Evolutionary conservation across 2,797 vertebrate species (phyloP), one percentile per base, ranked within the genome.

Genomic region (Dermochelys coriacea): DNA sequence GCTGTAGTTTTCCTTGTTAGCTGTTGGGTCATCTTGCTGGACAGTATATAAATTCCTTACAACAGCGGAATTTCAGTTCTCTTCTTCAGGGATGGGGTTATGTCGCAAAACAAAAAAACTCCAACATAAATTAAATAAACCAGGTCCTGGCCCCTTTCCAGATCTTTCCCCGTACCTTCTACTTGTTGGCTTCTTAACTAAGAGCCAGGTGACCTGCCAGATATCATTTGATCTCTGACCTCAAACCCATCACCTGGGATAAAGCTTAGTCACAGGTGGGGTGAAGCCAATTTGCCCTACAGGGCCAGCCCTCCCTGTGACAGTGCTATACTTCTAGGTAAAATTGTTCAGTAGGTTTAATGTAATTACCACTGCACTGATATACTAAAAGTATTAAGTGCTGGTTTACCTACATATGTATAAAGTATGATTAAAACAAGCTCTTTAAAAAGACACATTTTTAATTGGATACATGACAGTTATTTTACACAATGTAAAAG

Each of bases 391-490:
- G 49, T 71, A 82, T 6, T 79, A 85, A 34, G 82, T 49, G 31
- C 80, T 1, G 0, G 80, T 88, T 49, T 57, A 6, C 18, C 75
- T 75, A 19, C 21, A 21, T 82, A 37, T 45, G 12, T 45, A 52
- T 71, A n/a, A 19, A 80, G 54, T 31, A 8, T 16, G 27, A 77
- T 16, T 77, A 31, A 77, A 49, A 16, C 14, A 49, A 49, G 41
- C 71, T 75, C 45, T n/a, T 84, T 54, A 18, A 45, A 52, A 94
- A 41, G 77, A 21, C 45, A 78, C 88, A 54, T 21, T 9, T 80
- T 34, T 27, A 19, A n/a, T 0, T 12, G 14, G 57, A 14, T 47
- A 1, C 0, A 0, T 12, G 80, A 86, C 57, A n/a, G 18, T 81
- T 82, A 61, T 64, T 89, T 51, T 41, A 12, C n/a, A 21, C 2